phyloP scores from a whole-genome alignment of 2,888 invertebrate genomes.

The Eilema griseolum region DNA sequence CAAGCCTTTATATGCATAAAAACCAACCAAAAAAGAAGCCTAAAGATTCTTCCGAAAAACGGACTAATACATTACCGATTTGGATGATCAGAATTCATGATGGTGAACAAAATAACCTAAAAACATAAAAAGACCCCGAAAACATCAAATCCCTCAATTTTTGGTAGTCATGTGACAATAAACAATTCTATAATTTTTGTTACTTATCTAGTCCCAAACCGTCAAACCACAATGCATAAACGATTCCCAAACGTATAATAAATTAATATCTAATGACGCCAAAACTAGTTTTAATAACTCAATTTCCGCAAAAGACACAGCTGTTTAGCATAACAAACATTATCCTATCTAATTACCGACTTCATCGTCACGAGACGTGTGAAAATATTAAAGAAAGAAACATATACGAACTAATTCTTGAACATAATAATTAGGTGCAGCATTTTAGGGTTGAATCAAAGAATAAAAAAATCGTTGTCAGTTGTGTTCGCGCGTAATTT shows the following conservation, averaged over 20 bases:
- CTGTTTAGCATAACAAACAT: slow-evolving; percentile 54
- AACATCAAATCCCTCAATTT: neutral
- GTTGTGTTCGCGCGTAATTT: slow-evolving; percentile 56
- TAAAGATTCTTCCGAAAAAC: too few relatives aligned
- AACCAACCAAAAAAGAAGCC: too few relatives aligned
- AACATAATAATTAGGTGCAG: slow-evolving; percentile 80
- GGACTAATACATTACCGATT: too few relatives aligned
- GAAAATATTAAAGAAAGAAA: slow-evolving; percentile 60
- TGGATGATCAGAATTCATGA: too few relatives aligned
- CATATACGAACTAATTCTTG: slow-evolving; percentile 59
- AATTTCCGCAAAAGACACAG: slow-evolving; percentile 34
- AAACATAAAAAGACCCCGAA: neutral
- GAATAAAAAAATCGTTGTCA: slow-evolving; percentile 62
- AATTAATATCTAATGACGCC: slow-evolving; percentile 45
- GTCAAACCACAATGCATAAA: slow-evolving; percentile 14
- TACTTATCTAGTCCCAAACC: neutral
- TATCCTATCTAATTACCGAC: slow-evolving; percentile 69
- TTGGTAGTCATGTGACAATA: neutral
- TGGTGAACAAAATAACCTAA: too few relatives aligned
- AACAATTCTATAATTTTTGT: neutral
- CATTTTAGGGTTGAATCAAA: slow-evolving; percentile 53
- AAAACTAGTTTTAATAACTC: slow-evolving; percentile 41
- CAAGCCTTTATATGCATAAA: too few relatives aligned
- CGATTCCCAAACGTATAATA: slow-evolving; percentile 20
- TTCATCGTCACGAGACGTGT: slow-evolving; percentile 68